phyloP scores from a whole-genome alignment of 2,888 invertebrate species.

The Pantelozetes paolii region DNA sequence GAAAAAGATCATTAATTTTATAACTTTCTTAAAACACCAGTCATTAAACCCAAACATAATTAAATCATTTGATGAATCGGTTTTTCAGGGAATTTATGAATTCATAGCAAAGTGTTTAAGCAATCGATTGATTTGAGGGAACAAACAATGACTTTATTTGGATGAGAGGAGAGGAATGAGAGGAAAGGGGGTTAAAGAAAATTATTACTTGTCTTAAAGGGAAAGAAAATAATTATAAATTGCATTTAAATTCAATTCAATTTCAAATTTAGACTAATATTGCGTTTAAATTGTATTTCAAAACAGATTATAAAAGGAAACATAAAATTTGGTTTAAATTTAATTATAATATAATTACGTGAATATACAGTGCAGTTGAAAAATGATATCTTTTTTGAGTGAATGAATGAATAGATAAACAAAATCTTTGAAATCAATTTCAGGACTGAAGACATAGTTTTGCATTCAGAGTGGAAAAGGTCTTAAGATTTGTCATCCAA shows the following conservation, averaged over 20 bases:
- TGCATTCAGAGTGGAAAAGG: no score
- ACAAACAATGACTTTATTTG: neutral
- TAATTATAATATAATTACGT: slow-evolving; percentile 25
- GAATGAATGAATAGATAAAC: neutral
- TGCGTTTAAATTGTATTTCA: no score
- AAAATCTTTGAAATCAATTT: slow-evolving; percentile 1
- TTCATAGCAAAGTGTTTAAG: neutral
- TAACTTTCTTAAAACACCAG: neutral
- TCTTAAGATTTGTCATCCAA: neutral
- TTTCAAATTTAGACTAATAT: no score
- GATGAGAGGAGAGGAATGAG: no score
- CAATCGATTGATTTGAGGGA: neutral
- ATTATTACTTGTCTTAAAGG: neutral
- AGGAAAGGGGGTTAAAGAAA: neutral
- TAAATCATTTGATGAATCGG: neutral
- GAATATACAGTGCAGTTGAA: neutral
- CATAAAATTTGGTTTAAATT: neutral
- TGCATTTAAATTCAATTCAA: neutral
- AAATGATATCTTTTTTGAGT: slow-evolving; percentile 9
- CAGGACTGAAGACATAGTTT: neutral
- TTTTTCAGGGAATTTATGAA: neutral
- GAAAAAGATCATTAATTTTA: neutral
- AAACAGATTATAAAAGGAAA: neutral
- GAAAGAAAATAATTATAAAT: neutral
- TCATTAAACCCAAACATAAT: slow-evolving; percentile 16